Base-by-base conservation (phyloP, 2,113 vertebrate species). In the Dunckerocampus dactyliophorus region DNA sequence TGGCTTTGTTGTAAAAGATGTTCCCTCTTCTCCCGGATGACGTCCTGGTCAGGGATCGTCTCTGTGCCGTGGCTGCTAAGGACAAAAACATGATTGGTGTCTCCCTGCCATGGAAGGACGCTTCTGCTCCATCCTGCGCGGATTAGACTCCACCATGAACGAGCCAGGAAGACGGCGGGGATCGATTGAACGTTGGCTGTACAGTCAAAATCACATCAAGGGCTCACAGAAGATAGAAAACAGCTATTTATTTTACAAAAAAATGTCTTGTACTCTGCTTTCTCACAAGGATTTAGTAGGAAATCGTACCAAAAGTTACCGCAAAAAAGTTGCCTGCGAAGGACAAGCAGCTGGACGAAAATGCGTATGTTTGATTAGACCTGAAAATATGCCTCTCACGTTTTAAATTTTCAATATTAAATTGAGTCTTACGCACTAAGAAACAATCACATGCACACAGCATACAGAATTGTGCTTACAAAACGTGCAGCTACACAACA, bases 201-300 rank as follows among this genome's bases (percentile, higher is more conserved):
- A 62, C 69, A 57, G 77, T 78, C 65, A 65, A 62, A 64, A 60
- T 28, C 59, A 78, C 45, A 67, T 67, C 64, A 87, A 89, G 86
- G 86, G 88, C 88, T 88, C 69, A 49, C 61, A 52, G 64, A 79
- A 80, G 76, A 86, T 63, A 57, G 57, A 66, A 72, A 59, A 62
- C 52, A 65, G 20, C 10, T 11, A 59, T 47, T 59, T 56, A 6
- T 42, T 42, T 20, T 15, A n/a, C 53, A 19, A 12, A 12, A 42
- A 15, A 20, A 1, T 19, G 1, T 34, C 31, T 39, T 37, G n/a
- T 14, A 34, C 28, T 54, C 3, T n/a, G 17, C 52, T 54, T 31
- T n/a, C 17, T 55, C 2, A 28, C n/a, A 20, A 39, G 31, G 42
- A 37, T 54, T 34, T n/a, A 37, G 52, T 37, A 54, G 52, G 52